A percentile compares a stretch with the other conserved stretches of the same genome.
These are phyloP conservation scores for Eristalinus sepulchralis DNA, from an alignment of 2,888 invertebrate species.

Conservation along the genomic window DNA sequence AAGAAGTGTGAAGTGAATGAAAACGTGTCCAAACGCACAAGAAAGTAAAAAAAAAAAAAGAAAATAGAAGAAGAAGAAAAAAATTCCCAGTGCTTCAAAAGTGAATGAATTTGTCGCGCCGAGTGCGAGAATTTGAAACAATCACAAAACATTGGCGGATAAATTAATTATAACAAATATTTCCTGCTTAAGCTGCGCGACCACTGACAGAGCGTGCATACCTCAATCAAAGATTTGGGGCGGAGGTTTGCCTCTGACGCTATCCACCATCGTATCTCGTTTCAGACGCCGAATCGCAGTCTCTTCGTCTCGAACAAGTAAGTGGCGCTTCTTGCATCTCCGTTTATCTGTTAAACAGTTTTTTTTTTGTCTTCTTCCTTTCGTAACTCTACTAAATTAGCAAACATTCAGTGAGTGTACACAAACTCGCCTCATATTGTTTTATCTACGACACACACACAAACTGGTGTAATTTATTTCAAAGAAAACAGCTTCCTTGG, in stretches of 20 bases:
- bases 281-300: conserved; percentile 16
- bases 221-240: conserved; percentile 3
- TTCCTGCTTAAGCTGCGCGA: conserved; percentile 78
- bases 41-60: neutral
- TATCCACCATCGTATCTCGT: conserved; percentile 23
- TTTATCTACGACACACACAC: conserved; percentile 11
- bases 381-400: conserved; percentile 9
- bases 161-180: conserved; percentile 81
- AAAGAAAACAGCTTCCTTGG: neutral
- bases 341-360: conserved; percentile 5
- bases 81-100: neutral
- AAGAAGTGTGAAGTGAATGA: conserved; percentile 1
- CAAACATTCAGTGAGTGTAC: neutral
- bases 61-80: too few relatives aligned
- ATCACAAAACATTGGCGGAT: conserved; percentile 73
- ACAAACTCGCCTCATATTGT: neutral
- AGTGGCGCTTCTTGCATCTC: conserved; percentile 16
- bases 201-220: conserved; percentile 7
- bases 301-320: conserved; percentile 29
- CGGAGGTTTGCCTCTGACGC: neutral
- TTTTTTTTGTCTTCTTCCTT: neutral
- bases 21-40: conserved; percentile 14
- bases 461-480: neutral
- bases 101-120: neutral
- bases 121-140: neutral